These are phyloP conservation scores for Vombatus ursinus DNA, from an alignment of 2,113 vertebrate genomes.

Conservation along the genomic window DNA sequence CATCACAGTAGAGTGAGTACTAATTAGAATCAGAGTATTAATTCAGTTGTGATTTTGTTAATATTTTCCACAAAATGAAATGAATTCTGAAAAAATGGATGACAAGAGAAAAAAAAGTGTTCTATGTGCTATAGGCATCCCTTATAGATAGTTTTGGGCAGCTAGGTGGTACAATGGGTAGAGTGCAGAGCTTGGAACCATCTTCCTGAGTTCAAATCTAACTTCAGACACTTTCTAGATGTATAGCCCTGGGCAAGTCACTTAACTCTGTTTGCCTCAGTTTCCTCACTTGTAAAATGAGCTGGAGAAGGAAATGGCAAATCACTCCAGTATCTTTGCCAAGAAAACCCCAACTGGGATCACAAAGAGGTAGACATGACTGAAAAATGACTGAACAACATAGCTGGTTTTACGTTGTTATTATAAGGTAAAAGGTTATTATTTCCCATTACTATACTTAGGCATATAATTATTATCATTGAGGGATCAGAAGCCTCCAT, in stretches of 20 bases:
- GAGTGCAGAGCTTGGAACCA: neutral
- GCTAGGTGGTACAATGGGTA: neutral
- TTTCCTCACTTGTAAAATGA: neutral
- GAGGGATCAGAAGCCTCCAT: neutral
- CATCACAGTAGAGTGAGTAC: neutral
- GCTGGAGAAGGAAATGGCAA: neutral
- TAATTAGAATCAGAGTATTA: neutral
- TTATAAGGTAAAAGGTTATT: neutral
- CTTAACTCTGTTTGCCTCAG: neutral
- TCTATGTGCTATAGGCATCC: neutral
- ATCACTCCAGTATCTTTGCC: neutral
- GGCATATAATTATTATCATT: neutral
- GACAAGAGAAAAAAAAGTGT: neutral
- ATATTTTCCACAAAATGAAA: neutral
- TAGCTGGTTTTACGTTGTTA: neutral
- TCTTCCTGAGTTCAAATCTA: neutral
- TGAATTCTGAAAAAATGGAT: neutral
- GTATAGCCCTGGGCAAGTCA: neutral
- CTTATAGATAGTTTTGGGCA: neutral
- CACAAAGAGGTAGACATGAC: neutral
- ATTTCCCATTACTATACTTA: neutral
- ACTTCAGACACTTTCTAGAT: neutral
- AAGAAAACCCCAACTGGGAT: neutral
- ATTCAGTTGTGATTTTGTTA: neutral
- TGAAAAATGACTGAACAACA: neutral